Percentiles rank a stretch among this genome's conserved stretches.
phyloP scores from a whole-genome alignment of 2,888 invertebrate genomes.

The Danaus chrysippus region DNA sequence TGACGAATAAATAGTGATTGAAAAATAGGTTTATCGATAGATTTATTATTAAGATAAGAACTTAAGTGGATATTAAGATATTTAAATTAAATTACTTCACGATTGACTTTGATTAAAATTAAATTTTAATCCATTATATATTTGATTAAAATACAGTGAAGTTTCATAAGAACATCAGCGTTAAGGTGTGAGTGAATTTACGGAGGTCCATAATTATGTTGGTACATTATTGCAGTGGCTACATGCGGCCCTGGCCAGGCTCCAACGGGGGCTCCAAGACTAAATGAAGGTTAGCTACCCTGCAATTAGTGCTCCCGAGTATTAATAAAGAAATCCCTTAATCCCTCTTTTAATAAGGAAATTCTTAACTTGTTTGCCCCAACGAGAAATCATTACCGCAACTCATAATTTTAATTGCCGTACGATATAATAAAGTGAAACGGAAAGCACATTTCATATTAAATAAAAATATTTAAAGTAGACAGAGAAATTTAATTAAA shows the following conservation, averaged over 20 bases:
- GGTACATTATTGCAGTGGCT: slow-evolving; percentile 23
- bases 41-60: too few species aligned
- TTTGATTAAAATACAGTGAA: not conserved
- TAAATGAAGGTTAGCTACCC: slow-evolving; percentile 54
- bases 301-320: slow-evolving; percentile 58
- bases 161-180: not conserved
- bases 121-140: too few species aligned
- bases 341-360: slow-evolving; percentile 54
- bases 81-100: too few species aligned
- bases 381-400: slow-evolving; percentile 35
- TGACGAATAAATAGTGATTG: too few species aligned
- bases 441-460: slow-evolving; percentile 11
- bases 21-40: too few species aligned
- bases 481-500: slow-evolving; percentile 22
- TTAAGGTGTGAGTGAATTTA: slow-evolving; percentile 9
- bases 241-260: slow-evolving; percentile 44
- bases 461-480: slow-evolving; percentile 21
- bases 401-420: slow-evolving; percentile 33
- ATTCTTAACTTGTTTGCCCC: slow-evolving; percentile 42
- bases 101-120: too few species aligned
- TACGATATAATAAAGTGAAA: slow-evolving; percentile 23
- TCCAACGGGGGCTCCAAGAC: slow-evolving; percentile 44
- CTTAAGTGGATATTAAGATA: too few species aligned
- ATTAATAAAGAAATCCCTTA: slow-evolving; percentile 64
- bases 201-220: slow-evolving; percentile 24